Percentiles rank a stretch among this genome's conserved stretches.
These are phyloP conservation scores for Lindbergichthys nudifrons DNA, from an alignment of 2,797 vertebrate species.

Conservation along the genomic window DNA sequence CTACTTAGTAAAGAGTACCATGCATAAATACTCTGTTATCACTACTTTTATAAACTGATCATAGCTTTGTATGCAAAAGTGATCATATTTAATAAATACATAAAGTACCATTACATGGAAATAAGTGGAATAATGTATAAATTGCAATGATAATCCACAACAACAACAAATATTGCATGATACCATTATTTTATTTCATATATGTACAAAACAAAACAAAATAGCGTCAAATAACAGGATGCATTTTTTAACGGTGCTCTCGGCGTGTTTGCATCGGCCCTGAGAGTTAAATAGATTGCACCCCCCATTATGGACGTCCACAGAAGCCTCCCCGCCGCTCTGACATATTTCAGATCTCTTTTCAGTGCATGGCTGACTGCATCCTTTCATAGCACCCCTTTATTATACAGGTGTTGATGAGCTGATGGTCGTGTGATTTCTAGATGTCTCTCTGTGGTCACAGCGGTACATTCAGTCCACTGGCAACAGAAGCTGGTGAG, in stretches of 20 bases:
- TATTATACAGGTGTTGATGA: constrained; percentile 49
- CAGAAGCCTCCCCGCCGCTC: constrained; percentile 34
- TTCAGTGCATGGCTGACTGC: constrained; percentile 58
- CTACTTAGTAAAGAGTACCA: not conserved
- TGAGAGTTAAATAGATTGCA: constrained; percentile 53
- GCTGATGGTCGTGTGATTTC: constrained; percentile 50
- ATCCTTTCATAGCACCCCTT: constrained; percentile 60
- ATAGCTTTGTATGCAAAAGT: not conserved
- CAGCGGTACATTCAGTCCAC: constrained; percentile 10
- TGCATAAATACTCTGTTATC: not conserved
- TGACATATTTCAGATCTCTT: constrained; percentile 33
- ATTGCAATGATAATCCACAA: not conserved
- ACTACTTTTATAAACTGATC: not conserved
- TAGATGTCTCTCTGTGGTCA: constrained; percentile 50
- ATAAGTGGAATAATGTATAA: not conserved
- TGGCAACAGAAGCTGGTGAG: constrained; percentile 22
- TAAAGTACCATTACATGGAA: not conserved
- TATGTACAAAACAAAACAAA: constrained; percentile 70
- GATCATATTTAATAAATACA: not conserved
- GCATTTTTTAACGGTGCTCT: constrained; percentile 17
- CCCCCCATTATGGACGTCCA: constrained; percentile 8
- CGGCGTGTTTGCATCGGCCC: constrained; percentile 42
- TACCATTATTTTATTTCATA: constrained; percentile 65
- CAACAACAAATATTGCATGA: constrained; percentile 14
- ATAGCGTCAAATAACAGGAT: constrained; percentile 43